Base-by-base conservation (phyloP, 2,113 vertebrate genomes). In the Morphnarchus princeps region DNA sequence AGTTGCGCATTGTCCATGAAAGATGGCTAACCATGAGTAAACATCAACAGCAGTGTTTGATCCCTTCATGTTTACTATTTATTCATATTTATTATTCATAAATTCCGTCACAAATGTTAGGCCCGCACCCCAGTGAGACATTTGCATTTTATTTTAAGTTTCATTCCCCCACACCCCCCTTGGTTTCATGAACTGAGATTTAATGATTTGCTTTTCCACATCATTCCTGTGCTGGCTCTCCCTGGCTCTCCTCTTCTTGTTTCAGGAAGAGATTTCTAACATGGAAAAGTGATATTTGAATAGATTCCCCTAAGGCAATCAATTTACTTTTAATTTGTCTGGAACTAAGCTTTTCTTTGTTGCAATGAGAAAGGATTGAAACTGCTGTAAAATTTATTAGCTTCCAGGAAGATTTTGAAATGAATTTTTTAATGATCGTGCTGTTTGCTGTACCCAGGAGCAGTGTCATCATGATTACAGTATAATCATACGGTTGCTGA, bases 291-390 rank as follows among this genome's bases (percentile, higher is more conserved):
- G 96, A 98, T 98, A 98, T 98, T 98, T 98, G 98, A 98, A 98
- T 98, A 97, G 93, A 98, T 98, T 97, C 97, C 98, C 98, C 97
- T 96, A 97, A 98, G 98, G 98, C 98, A 98, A 97, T 98, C 98
- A 98, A 98, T 98, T 98, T 98, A 98, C 97, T 98, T 98, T 98
- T 98, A 98, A 98, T 98, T 98, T 98, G 97, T 98, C 97, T 98
- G 97, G 97, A 98, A 98, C 96, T 98, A 98, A 98, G 97, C 97
- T 98, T 98, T 98, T 97, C 97, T 98, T 98, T 98, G 97, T 98
- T 97, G 96, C 97, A 97, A 97, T 96, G 97, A 97, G 98, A 97
- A 98, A 98, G 96, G 96, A 97, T 96, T 98, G 97, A 98, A 98
- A 98, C 93, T 96, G 97, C 96, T 98, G 89, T 97, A 98, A 98